Conservation (phyloP, 2,113 vertebrate species). For the Dicerorhinus sumatrensis region DNA sequence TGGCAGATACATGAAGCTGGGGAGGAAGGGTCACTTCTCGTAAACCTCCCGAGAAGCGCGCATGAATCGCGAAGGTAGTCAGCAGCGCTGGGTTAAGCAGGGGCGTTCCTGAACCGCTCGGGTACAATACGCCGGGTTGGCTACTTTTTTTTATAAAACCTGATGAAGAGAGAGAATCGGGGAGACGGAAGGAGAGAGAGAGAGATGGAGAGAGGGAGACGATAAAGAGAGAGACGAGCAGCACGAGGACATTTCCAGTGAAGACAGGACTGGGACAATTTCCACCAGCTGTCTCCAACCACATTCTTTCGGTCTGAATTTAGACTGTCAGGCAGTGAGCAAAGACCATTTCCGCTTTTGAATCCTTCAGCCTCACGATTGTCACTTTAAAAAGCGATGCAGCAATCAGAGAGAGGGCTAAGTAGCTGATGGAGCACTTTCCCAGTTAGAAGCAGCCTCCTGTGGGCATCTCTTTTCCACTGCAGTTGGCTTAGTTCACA, state of each 20-base stretch:
- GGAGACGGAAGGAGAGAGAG: background rate
- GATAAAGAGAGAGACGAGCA: background rate
- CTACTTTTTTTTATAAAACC: background rate
- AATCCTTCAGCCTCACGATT: constrained; percentile 44
- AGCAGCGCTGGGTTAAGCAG: background rate
- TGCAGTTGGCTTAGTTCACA: background rate
- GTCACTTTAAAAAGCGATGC: constrained; percentile 72
- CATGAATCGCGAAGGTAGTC: background rate
- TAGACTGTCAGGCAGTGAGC: constrained; percentile 70
- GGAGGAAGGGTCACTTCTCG: constrained; percentile 62
- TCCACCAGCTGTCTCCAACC: constrained; percentile 67
- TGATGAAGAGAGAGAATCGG: background rate
- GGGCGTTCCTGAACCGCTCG: background rate
- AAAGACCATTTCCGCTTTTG: constrained; percentile 62
- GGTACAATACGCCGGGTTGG: background rate
- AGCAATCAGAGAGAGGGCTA: background rate
- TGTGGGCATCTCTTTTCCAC: background rate
- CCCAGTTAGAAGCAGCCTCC: background rate
- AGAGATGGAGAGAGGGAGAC: background rate
- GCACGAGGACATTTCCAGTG: constrained; percentile 23
- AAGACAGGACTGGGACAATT: background rate
- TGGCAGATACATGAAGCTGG: constrained; percentile 35
- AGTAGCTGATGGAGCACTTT: constrained; percentile 70
- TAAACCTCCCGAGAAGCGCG: constrained; percentile 25
- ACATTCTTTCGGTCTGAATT: constrained; percentile 68